A percentile compares a stretch with the other conserved stretches of the same genome.
Conservation (phyloP, 2,888 invertebrate genomes). For the Escarpia spicata region DNA sequence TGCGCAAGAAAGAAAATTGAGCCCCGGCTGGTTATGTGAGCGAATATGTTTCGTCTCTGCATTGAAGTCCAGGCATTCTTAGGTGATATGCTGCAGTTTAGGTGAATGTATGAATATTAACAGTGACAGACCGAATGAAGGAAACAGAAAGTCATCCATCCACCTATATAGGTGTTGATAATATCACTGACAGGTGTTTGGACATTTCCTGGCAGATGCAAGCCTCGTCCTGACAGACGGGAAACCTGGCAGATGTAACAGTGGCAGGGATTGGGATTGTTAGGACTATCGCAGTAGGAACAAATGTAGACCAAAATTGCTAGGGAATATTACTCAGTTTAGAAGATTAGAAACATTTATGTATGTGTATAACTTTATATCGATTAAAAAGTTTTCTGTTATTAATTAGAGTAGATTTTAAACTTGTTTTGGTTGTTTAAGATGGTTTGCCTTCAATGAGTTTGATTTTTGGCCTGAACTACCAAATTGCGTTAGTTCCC, state of each 20-base stretch:
- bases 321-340: no score
- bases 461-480: background rate
- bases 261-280: background rate
- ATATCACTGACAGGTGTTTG: background rate
- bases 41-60: background rate
- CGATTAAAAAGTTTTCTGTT: background rate
- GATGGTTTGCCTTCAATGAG: background rate
- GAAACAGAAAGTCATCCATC: background rate
- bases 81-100: background rate
- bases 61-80: background rate
- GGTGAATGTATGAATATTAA: background rate
- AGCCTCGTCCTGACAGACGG: background rate
- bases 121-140: background rate
- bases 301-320: background rate
- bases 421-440: background rate
- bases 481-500: background rate
- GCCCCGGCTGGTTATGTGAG: background rate
- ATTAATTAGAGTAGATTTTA: background rate
- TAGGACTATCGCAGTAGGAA: background rate
- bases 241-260: background rate
- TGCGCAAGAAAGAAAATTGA: background rate
- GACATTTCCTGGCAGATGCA: background rate
- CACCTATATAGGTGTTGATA: constrained; percentile 3
- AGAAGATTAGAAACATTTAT: no score
- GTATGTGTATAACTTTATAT: background rate